Evolutionary conservation across 2,888 invertebrate genomes (phyloP).

Genomic region (Nesidiocoris tenuis): DNA sequence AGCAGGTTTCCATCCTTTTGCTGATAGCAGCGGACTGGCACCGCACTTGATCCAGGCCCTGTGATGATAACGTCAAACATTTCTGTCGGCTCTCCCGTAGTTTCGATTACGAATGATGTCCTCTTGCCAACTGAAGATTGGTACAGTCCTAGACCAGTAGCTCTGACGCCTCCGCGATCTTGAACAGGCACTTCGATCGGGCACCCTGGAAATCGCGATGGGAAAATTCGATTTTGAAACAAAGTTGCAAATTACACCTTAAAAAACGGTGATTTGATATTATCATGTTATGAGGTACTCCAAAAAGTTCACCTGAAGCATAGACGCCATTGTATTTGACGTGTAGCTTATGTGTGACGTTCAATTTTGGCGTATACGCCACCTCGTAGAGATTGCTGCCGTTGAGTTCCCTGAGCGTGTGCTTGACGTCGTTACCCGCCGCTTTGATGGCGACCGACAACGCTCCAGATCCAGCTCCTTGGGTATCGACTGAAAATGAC

Average conservation of each 20-base stretch:
- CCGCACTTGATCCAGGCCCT: conserved; percentile 73
- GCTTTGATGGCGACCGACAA: conserved; percentile 78
- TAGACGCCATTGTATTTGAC: conserved; percentile 86
- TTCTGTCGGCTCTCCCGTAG: conserved; percentile 76
- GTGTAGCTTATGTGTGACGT: conserved; percentile 83
- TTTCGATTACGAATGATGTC: conserved; percentile 85
- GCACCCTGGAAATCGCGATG: conserved; percentile 59
- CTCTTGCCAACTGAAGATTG: conserved; percentile 71
- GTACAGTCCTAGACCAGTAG: conserved; percentile 80
- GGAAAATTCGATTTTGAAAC: conserved; percentile 5
- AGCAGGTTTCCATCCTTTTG: conserved; percentile 93
- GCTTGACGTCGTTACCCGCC: conserved; percentile 77
- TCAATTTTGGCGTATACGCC: conserved; percentile 82
- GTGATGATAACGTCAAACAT: conserved; percentile 91
- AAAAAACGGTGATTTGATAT: too few relatives aligned
- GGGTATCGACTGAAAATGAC: conserved; percentile 64
- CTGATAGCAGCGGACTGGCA: conserved; percentile 91
- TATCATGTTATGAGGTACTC: too few relatives aligned
- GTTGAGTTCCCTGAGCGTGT: conserved; percentile 71
- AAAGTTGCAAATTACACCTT: not conserved
- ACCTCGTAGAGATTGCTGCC: conserved; percentile 75
- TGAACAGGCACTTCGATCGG: conserved; percentile 63
- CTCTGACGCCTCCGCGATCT: conserved; percentile 68
- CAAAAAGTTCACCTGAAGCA: conserved; percentile 58
- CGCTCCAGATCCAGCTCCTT: conserved; percentile 81